Conservation (phyloP, 2,888 invertebrate species). For the Steinernema carpocapsae region DNA sequence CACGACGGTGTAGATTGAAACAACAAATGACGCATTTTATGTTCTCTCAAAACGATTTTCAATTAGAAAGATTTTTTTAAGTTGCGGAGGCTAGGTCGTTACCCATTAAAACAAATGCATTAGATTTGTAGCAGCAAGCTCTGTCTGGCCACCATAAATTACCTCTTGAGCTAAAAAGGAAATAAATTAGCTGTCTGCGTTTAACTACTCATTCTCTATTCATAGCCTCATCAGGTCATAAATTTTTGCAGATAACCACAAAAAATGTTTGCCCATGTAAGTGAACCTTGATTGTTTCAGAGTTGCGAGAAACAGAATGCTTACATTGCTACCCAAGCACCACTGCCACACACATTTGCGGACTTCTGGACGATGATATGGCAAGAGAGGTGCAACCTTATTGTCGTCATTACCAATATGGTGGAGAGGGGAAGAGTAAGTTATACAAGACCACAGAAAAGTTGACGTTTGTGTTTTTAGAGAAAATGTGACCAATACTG, state of each 20-base stretch:
- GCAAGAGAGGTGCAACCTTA: constrained; percentile 64
- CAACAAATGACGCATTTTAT: too few species aligned
- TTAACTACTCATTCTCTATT: neutral
- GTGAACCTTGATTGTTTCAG: constrained; percentile 38
- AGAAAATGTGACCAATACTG: constrained; percentile 67
- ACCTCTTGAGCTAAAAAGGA: too few species aligned
- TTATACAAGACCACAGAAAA: neutral
- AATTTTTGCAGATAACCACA: too few species aligned
- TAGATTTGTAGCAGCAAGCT: neutral
- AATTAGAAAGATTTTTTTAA: too few species aligned
- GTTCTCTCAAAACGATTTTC: too few species aligned
- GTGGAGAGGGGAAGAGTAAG: constrained; percentile 62
- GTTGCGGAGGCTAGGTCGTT: too few species aligned
- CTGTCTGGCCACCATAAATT: neutral
- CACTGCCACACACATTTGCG: constrained; percentile 65
- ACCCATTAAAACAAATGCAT: too few species aligned
- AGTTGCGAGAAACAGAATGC: constrained; percentile 59
- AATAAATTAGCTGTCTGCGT: neutral
- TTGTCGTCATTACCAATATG: constrained; percentile 66
- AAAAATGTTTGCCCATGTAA: neutral
- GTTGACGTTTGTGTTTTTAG: constrained; percentile 41
- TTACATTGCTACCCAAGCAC: constrained; percentile 68
- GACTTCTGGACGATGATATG: constrained; percentile 62
- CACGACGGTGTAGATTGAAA: too few species aligned
- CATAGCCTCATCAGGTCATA: too few species aligned